A percentile compares a stretch with the other conserved stretches of the same genome.
phyloP scores from a whole-genome alignment of 2,113 vertebrate genomes.

The Argyrosomus japonicus region DNA sequence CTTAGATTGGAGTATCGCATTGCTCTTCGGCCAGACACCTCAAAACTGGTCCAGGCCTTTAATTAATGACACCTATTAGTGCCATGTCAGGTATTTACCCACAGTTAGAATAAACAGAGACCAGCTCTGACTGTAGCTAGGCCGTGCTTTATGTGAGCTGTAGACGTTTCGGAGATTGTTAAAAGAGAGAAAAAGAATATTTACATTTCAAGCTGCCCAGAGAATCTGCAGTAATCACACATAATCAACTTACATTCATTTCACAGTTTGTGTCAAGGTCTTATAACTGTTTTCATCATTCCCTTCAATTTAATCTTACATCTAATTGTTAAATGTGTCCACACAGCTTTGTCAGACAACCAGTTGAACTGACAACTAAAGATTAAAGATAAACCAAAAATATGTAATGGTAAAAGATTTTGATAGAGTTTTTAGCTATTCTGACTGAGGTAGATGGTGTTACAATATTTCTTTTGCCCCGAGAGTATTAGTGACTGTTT shows the following conservation, averaged over 20 bases:
- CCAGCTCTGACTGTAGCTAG: slow-evolving; percentile 1
- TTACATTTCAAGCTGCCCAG: background rate
- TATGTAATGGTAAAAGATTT: background rate
- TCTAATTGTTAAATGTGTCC: no score
- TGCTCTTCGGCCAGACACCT: slow-evolving; percentile 87
- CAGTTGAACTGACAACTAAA: no score
- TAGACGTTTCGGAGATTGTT: background rate
- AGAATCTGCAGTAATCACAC: background rate
- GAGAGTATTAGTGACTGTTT: background rate
- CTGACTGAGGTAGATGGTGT: background rate
- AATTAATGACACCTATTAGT: slow-evolving; percentile 90
- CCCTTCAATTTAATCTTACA: background rate
- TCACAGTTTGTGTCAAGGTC: background rate
- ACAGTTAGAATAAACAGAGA: slow-evolving; percentile 58
- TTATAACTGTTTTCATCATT: background rate
- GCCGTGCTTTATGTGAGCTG: background rate
- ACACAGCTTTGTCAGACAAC: no score
- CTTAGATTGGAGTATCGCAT: slow-evolving; percentile 86
- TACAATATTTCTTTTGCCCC: slow-evolving; percentile 1
- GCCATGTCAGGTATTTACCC: slow-evolving; percentile 68
- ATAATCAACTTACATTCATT: background rate
- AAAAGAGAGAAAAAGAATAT: background rate
- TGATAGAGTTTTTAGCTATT: background rate
- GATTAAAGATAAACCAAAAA: background rate
- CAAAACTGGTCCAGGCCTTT: slow-evolving; percentile 87